Evolutionary conservation across 2,797 vertebrate species (phyloP).

Genomic region (Lutjanus argentimaculatus): DNA sequence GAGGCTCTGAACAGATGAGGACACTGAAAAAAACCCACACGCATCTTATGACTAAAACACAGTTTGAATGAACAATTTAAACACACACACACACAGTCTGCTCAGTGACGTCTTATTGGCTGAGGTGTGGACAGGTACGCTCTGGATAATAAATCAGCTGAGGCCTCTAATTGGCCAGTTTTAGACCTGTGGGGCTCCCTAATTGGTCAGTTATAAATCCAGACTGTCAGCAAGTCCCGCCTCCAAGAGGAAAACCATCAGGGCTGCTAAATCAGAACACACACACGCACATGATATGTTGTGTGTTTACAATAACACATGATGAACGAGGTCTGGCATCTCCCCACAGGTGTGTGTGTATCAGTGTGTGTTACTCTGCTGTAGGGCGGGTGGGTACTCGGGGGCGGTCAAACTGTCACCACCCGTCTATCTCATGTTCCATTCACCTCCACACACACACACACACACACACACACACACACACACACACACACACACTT

Average conservation of each 20-base stretch:
- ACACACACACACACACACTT: slow-evolving; percentile 13
- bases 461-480: slow-evolving; percentile 23
- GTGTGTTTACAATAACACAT: too few species aligned
- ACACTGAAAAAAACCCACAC: too few species aligned
- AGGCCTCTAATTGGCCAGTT: slow-evolving; percentile 24
- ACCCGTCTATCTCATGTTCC: background rate
- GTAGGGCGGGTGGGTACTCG: background rate
- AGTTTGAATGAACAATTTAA: too few species aligned
- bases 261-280: background rate
- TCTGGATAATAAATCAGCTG: slow-evolving; percentile 7
- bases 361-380: slow-evolving; percentile 3
- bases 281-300: background rate
- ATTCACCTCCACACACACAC: too few species aligned
- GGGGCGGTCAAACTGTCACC: slow-evolving; percentile 42
- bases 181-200: slow-evolving; percentile 17
- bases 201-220: slow-evolving; percentile 48
- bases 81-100: too few species aligned
- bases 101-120: background rate
- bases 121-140: slow-evolving; percentile 22
- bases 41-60: too few species aligned
- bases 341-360: slow-evolving; percentile 2
- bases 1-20: too few species aligned
- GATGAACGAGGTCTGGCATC: too few species aligned
- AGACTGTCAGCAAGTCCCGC: slow-evolving; percentile 33
- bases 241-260: background rate